A percentile compares a stretch with the other conserved stretches of the same genome.
Conservation (phyloP, 2,888 invertebrate genomes). For the Archaeoteleia sp. region DNA sequence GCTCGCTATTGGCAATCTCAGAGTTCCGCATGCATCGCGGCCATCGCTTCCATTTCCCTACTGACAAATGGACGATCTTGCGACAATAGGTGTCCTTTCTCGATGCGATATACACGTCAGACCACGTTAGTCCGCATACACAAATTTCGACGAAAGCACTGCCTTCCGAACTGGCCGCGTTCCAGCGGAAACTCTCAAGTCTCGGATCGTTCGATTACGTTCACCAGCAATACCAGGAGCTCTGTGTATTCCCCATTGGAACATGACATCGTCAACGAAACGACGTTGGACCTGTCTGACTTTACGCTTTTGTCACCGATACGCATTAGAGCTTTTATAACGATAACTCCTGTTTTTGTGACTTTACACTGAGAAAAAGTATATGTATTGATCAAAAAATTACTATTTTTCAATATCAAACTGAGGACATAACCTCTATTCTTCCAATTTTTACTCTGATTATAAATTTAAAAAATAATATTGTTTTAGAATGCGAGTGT, state of each 20-base stretch:
- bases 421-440: no score
- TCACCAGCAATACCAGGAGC: conserved; percentile 33
- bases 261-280: conserved; percentile 23
- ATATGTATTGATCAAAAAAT: no score
- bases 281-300: conserved; percentile 24
- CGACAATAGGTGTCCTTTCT: conserved; percentile 61
- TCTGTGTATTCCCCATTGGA: conserved; percentile 40
- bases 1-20: conserved; percentile 54
- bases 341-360: no score
- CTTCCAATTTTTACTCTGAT: no score
- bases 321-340: conserved; percentile 27
- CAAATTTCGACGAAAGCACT: conserved; percentile 66
- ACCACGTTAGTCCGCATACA: conserved; percentile 59
- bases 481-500: no score
- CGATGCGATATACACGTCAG: conserved; percentile 57
- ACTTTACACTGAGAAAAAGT: no score
- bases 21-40: conserved; percentile 45
- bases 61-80: conserved; percentile 61
- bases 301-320: conserved; percentile 33
- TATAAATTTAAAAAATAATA: no score
- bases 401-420: no score
- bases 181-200: conserved; percentile 60
- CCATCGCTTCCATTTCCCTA: conserved; percentile 56
- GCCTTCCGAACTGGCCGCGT: conserved; percentile 64
- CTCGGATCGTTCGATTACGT: conserved; percentile 59